Percentiles rank a stretch among this genome's conserved stretches.
Evolutionary conservation across 1,140 invertebrate species (phyloP).

Genomic region (Trichoplusia ni): DNA sequence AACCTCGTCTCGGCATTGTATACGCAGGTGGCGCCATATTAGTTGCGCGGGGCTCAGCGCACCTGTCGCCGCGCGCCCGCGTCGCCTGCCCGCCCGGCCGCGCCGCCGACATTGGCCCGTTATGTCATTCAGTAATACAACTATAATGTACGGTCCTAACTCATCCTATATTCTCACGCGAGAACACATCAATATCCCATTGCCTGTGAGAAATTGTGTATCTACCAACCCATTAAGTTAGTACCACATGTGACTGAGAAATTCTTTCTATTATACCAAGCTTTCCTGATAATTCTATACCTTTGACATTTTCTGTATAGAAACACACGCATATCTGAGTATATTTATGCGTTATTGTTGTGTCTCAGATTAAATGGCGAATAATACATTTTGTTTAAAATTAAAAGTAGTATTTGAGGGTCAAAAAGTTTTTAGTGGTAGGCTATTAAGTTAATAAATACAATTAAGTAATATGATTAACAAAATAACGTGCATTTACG

Average conservation of each 20-base stretch:
- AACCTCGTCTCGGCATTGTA: background rate
- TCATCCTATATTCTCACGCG: slow-evolving; percentile 66
- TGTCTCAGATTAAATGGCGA: background rate
- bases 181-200: slow-evolving; percentile 60
- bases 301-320: slow-evolving; percentile 15
- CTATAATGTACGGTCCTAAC: slow-evolving; percentile 45
- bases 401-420: too few relatives aligned
- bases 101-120: slow-evolving; percentile 56
- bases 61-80: slow-evolving; percentile 59
- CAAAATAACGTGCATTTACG: too few relatives aligned
- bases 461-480: too few relatives aligned
- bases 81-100: slow-evolving; percentile 6
- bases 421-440: too few relatives aligned
- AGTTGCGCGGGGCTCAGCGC: slow-evolving; percentile 37
- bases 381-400: too few relatives aligned
- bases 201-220: slow-evolving; percentile 25
- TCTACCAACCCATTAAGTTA: slow-evolving; percentile 9
- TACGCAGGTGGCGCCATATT: slow-evolving; percentile 34
- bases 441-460: too few relatives aligned
- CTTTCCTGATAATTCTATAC: background rate
- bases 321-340: too few relatives aligned
- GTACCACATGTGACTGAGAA: slow-evolving; percentile 16
- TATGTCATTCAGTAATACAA: slow-evolving; percentile 74
- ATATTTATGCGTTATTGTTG: background rate
- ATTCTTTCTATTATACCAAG: slow-evolving; percentile 15